These are phyloP conservation scores for Pocillopora meandrina DNA, from an alignment of 92 coral and sea anemone species.

Conservation along the genomic window DNA sequence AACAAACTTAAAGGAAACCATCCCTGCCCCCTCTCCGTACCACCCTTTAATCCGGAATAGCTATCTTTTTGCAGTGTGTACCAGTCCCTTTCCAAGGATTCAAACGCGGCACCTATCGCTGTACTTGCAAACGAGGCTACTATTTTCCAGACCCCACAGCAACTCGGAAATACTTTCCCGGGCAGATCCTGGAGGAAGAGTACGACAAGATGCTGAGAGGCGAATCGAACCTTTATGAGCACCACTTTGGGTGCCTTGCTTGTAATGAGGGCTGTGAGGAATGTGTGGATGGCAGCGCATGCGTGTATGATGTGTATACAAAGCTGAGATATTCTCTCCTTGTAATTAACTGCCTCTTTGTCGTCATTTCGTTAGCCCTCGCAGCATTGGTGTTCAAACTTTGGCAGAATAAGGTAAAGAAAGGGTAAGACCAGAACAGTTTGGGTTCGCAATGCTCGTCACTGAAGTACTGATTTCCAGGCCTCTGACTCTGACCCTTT, in stretches of 20 bases:
- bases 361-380: neutral
- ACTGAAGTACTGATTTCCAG: no score
- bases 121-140: slow-evolving; percentile 83
- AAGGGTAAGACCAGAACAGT: neutral
- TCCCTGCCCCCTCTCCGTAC: no score
- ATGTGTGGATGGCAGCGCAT: slow-evolving; percentile 74
- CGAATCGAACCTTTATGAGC: slow-evolving; percentile 40
- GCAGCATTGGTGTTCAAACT: neutral
- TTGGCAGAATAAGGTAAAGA: slow-evolving; percentile 5
- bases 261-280: slow-evolving; percentile 90
- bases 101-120: slow-evolving; percentile 88
- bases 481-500: no score
- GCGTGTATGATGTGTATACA: slow-evolving; percentile 46
- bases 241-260: slow-evolving; percentile 67
- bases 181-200: slow-evolving; percentile 70
- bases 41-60: no score
- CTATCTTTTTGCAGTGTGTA: slow-evolving; percentile 71
- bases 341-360: neutral
- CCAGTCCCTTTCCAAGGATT: slow-evolving; percentile 82
- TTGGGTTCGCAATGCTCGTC: neutral
- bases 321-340: neutral
- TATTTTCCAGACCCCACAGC: slow-evolving; percentile 65
- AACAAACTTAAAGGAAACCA: no score
- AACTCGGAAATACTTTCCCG: slow-evolving; percentile 64
- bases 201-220: slow-evolving; percentile 56